These are phyloP conservation scores for Dysmachus trigonus DNA, from an alignment of 2,888 invertebrate species.

Conservation along the genomic window DNA sequence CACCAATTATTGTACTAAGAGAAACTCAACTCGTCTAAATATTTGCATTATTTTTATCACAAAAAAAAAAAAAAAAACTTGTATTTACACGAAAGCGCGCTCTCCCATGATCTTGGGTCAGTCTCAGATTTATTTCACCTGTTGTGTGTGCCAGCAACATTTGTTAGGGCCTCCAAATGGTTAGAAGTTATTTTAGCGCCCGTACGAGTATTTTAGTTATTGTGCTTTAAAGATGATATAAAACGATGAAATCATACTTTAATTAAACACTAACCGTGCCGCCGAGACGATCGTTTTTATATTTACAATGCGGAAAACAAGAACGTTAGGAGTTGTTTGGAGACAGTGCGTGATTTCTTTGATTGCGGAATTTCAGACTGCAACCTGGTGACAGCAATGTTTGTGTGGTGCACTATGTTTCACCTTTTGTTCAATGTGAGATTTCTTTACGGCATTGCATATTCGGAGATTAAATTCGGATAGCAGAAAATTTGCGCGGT, in stretches of 20 bases:
- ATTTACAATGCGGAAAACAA: not conserved
- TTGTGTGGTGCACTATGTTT: conserved; percentile 17
- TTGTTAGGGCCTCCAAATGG: not conserved
- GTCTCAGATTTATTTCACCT: not conserved
- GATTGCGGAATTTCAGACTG: not conserved
- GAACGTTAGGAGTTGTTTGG: not conserved
- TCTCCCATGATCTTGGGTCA: not conserved
- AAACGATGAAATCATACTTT: not conserved
- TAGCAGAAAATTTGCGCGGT: not conserved
- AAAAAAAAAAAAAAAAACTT: too few relatives aligned
- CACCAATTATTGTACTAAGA: not conserved
- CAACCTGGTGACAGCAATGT: not conserved
- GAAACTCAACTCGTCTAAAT: not conserved
- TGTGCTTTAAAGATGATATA: not conserved
- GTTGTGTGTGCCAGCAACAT: not conserved
- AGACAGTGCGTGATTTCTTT: not conserved
- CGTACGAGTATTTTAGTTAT: not conserved
- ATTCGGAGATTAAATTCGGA: not conserved
- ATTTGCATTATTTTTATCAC: conserved; percentile 27
- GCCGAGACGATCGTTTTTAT: not conserved
- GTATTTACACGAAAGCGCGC: not conserved
- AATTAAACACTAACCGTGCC: not conserved
- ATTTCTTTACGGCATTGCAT: not conserved
- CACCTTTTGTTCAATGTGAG: conserved; percentile 5
- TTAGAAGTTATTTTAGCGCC: not conserved